Percentiles rank a stretch among this genome's conserved stretches.
Evolutionary conservation across 1,140 invertebrate species (phyloP).

Genomic region (Drosophila sechellia): DNA sequence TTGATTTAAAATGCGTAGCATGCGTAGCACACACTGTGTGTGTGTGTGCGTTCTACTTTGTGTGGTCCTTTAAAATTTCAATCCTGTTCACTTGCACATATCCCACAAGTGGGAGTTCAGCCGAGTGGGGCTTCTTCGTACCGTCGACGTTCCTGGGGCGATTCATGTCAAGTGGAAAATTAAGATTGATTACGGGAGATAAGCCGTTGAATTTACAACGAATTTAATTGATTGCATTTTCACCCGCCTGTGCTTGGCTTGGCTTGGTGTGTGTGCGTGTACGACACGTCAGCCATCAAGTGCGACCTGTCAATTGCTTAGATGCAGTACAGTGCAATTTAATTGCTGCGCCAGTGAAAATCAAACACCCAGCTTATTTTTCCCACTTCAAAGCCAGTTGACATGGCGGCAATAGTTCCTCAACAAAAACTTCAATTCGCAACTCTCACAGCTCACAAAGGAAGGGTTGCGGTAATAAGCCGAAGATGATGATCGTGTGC

Average conservation of each 20-base stretch:
- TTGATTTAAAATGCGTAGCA: constrained; percentile 83
- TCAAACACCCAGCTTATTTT: neutral
- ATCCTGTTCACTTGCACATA: constrained; percentile 1
- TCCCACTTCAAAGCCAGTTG: constrained; percentile 27
- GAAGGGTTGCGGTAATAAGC: constrained; percentile 65
- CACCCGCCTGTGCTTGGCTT: constrained; percentile 46
- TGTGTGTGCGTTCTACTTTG: neutral
- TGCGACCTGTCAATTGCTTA: constrained; percentile 76
- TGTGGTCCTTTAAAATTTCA: constrained; percentile 14
- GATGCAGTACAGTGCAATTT: constrained; percentile 57
- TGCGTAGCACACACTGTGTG: too few species aligned
- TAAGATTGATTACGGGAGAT: constrained; percentile 82
- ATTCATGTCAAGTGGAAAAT: constrained; percentile 81
- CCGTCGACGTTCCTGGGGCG: constrained; percentile 45
- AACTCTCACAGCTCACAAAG: constrained; percentile 36
- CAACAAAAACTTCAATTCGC: constrained; percentile 15
- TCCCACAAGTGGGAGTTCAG: constrained; percentile 25
- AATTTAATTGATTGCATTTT: constrained; percentile 83
- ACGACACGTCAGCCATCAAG: constrained; percentile 57
- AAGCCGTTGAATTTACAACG: constrained; percentile 82
- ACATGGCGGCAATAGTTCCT: constrained; percentile 39
- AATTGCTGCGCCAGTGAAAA: constrained; percentile 61
- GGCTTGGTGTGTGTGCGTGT: constrained; percentile 11
- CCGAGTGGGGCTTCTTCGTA: constrained; percentile 19
- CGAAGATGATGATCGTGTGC: constrained; percentile 56